These are phyloP conservation scores for Psettodes erumei DNA, from an alignment of 2,113 vertebrate genomes.

Conservation along the genomic window DNA sequence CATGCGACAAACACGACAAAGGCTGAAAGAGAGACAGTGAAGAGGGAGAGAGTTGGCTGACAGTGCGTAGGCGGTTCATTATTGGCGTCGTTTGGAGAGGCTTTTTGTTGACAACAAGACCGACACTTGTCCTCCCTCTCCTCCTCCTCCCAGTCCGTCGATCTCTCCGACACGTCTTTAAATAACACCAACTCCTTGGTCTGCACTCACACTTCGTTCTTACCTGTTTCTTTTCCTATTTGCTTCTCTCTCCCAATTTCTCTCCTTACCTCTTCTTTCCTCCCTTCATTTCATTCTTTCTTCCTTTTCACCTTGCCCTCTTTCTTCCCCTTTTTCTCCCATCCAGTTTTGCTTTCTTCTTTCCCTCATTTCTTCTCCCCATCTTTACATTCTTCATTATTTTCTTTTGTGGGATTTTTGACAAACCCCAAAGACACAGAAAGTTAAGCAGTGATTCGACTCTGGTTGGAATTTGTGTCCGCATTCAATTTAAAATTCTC, in stretches of 20 bases:
- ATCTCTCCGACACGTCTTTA: conserved; percentile 68
- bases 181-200: conserved; percentile 63
- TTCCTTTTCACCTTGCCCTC: neutral
- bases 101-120: conserved; percentile 77
- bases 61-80: conserved; percentile 78
- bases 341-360: neutral
- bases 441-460: neutral
- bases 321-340: neutral
- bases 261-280: neutral
- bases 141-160: conserved; percentile 59
- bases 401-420: neutral
- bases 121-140: conserved; percentile 67
- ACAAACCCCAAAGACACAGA: neutral
- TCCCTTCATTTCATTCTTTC: neutral
- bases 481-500: neutral
- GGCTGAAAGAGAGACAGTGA: conserved; percentile 55
- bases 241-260: too few relatives aligned
- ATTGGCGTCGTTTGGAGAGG: conserved; percentile 69
- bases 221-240: neutral
- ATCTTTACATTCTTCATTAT: too few relatives aligned
- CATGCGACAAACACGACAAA: conserved; percentile 32
- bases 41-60: conserved; percentile 60
- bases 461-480: neutral
- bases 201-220: neutral
- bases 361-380: neutral